Percentiles rank a stretch among this genome's conserved stretches.
Conservation (phyloP, 2,888 invertebrate species). For the Schizaphis graminum region DNA sequence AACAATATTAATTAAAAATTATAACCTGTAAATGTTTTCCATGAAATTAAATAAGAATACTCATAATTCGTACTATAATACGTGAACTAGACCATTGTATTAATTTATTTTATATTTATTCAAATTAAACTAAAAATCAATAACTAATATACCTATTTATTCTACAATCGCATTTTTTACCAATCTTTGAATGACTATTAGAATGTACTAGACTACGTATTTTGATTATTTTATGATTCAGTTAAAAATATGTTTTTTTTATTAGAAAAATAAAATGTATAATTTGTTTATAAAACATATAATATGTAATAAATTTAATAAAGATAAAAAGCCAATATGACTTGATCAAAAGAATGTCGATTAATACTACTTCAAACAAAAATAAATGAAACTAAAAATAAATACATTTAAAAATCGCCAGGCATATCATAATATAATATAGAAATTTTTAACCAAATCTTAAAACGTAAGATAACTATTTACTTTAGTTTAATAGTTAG, state of each 20-base stretch:
- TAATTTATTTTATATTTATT: not conserved
- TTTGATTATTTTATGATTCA: not conserved
- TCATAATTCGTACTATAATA: not conserved
- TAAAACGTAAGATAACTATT: not conserved
- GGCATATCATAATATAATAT: not conserved
- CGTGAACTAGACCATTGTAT: not conserved
- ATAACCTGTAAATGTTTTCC: not conserved
- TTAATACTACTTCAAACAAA: not conserved
- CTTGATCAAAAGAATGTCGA: not conserved
- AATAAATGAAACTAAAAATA: not conserved
- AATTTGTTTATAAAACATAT: not conserved
- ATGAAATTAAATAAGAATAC: not conserved
- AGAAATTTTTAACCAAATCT: not conserved
- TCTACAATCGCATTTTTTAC: not conserved
- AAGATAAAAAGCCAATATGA: not conserved
- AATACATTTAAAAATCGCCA: not conserved
- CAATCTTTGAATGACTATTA: not conserved
- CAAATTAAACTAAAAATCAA: not conserved
- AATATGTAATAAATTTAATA: not conserved
- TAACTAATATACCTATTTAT: not conserved
- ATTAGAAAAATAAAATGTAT: not conserved
- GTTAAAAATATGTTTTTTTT: not conserved
- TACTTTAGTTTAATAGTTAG: not conserved
- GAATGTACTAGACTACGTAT: not conserved
- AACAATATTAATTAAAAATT: not conserved